Base-by-base conservation (phyloP, 2,888 invertebrate genomes). In the Agrotis segetum region DNA sequence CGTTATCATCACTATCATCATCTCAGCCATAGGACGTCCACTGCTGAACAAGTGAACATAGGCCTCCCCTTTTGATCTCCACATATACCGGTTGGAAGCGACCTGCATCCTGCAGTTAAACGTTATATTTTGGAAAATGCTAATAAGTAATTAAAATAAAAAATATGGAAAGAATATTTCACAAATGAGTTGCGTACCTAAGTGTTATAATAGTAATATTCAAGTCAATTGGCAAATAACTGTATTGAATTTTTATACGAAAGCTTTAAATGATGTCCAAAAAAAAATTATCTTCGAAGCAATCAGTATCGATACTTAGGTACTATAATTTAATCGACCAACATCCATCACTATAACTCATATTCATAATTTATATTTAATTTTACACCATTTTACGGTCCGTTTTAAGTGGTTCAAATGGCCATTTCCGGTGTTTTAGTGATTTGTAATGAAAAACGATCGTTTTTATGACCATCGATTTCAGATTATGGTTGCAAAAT, bases 381-480 rank as follows among this genome's bases (percentile, higher is more conserved):
- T 87, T 88, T 87, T 82, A 85, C 83, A 77, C 82, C 67, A 82
- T 82, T 84, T 85, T 81, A 85, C 69, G 86, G 87, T 81, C 69
- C 65, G 60, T 83, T 84, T 85, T 67, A 87, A 87, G 82, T 84
- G 86, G 82, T 76, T 69, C 34, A 82, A 88, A 88, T 79, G 71
- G 71, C 59, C 64, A 80, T 85, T 83, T 88, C 88, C 88, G 86
- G 86, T 83, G 61, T 69, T 81, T 81, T 81, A 76, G 72, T 66
- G 75, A 68, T 69, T 74, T 62, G 55, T 78, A 69, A 77, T 82
- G 79, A 78, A 82, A 74, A 82, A 80, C 71, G 72, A 74, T 67
- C 59, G 55, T 77, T 85, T 83, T 86, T 76, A 76, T 76, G 79
- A 77, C 77, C 74, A 79, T 78, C 74, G 74, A 82, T 81, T 77